phyloP scores from a whole-genome alignment of 2,113 vertebrate genomes.

The Saccopteryx bilineata region DNA sequence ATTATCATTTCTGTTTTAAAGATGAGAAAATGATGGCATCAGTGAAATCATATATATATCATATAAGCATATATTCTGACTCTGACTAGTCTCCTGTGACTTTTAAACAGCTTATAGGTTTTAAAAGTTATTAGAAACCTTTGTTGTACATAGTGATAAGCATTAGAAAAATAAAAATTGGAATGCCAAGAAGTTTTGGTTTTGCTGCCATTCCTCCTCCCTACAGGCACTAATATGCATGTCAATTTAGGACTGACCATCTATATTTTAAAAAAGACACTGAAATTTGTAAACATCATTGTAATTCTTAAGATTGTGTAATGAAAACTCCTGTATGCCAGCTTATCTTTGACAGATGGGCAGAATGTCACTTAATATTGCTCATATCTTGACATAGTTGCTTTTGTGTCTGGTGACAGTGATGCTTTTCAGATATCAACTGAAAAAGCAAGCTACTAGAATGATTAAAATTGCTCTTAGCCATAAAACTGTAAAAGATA shows the following conservation, averaged over 20 bases:
- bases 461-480: constrained; percentile 62
- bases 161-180: neutral
- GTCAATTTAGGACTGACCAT: neutral
- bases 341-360: neutral
- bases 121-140: neutral
- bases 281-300: neutral
- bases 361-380: constrained; percentile 37
- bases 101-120: neutral
- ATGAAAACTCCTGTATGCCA: neutral
- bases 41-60: neutral
- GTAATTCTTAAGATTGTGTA: neutral
- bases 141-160: neutral
- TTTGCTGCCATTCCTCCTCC: neutral
- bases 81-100: neutral
- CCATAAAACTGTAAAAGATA: constrained; percentile 51
- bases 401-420: neutral
- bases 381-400: neutral
- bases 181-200: neutral
- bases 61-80: neutral
- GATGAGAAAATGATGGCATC: neutral
- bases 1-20: constrained; percentile 12
- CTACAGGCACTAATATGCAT: neutral
- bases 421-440: constrained; percentile 58
- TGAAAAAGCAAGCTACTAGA: constrained; percentile 48
- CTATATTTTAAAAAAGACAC: neutral